Conservation (phyloP, 2,888 invertebrate species). For the Gari tellinella region DNA sequence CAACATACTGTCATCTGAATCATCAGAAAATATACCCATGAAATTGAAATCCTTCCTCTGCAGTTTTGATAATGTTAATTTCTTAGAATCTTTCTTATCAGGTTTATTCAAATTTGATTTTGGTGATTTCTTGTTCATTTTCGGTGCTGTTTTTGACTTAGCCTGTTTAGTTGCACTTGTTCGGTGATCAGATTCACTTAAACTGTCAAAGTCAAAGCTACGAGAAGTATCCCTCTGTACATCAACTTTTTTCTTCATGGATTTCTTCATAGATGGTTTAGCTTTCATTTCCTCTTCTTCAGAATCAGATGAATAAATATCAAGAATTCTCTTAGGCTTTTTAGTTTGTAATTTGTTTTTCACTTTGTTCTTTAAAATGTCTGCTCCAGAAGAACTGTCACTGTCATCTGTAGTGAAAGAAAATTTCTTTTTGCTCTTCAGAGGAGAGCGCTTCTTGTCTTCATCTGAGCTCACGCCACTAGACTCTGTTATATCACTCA, state of each 20-base stretch:
- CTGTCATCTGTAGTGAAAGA: conserved; percentile 54
- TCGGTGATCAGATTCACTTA: conserved; percentile 51
- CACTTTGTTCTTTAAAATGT: conserved; percentile 35
- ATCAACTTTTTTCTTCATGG: conserved; percentile 51
- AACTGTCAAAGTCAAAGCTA: conserved; percentile 56
- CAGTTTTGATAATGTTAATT: conserved; percentile 37
- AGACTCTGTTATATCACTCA: conserved; percentile 70
- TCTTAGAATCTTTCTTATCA: conserved; percentile 46
- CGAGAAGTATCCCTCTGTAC: conserved; percentile 29
- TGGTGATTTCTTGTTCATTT: conserved; percentile 41
- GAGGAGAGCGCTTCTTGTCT: conserved; percentile 37
- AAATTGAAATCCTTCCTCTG: conserved; percentile 55
- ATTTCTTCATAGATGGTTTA: conserved; percentile 54
- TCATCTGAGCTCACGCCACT: conserved; percentile 71
- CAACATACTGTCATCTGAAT: conserved; percentile 56
- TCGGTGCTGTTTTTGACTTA: conserved; percentile 54
- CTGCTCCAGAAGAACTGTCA: conserved; percentile 37
- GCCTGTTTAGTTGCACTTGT: conserved; percentile 49
- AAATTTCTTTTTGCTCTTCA: conserved; percentile 52
- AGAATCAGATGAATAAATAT: conserved; percentile 68
- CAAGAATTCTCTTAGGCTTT: conserved; percentile 61
- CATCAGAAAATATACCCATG: conserved; percentile 61
- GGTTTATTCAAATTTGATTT: conserved; percentile 29
- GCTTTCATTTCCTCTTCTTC: conserved; percentile 47
- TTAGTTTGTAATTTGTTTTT: conserved; percentile 44